A percentile compares a stretch with the other conserved stretches of the same genome.
phyloP scores from a whole-genome alignment of 2,113 vertebrate genomes.

The Egretta garzetta region DNA sequence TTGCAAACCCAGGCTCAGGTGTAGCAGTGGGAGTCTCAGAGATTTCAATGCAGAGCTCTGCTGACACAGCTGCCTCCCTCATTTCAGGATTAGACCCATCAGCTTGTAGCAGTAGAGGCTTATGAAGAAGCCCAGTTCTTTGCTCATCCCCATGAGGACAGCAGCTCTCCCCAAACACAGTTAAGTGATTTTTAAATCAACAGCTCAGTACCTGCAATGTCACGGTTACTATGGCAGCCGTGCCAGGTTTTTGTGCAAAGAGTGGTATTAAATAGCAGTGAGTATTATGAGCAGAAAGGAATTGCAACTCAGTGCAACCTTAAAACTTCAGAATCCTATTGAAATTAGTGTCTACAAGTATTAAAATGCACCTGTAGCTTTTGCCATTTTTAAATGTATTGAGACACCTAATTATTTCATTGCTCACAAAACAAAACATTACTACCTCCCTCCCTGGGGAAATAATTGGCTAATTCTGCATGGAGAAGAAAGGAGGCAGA shows the following conservation, averaged over 20 bases:
- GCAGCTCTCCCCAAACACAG: background rate
- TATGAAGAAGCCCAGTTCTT: background rate
- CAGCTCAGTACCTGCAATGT: slow-evolving; percentile 4
- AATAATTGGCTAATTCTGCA: background rate
- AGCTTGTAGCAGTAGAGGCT: background rate
- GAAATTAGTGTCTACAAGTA: slow-evolving; percentile 48
- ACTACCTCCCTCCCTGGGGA: background rate
- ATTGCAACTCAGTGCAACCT: slow-evolving; percentile 36
- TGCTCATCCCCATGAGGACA: background rate
- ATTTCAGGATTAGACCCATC: background rate
- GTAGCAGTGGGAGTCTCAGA: background rate
- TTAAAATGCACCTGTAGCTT: slow-evolving; percentile 54
- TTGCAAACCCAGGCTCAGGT: background rate
- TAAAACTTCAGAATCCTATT: slow-evolving; percentile 50
- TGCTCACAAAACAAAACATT: background rate
- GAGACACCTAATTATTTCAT: slow-evolving; percentile 59
- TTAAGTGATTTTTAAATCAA: background rate
- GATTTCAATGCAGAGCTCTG: background rate
- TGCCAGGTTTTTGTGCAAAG: slow-evolving; percentile 50
- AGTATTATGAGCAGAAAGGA: slow-evolving; percentile 50
- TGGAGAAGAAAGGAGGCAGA: background rate
- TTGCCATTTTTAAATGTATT: background rate
- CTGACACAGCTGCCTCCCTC: background rate
- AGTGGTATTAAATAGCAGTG: background rate
- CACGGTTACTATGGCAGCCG: slow-evolving; percentile 64